phyloP scores from a whole-genome alignment of 2,888 invertebrate genomes.

The Tethea ocularis region DNA sequence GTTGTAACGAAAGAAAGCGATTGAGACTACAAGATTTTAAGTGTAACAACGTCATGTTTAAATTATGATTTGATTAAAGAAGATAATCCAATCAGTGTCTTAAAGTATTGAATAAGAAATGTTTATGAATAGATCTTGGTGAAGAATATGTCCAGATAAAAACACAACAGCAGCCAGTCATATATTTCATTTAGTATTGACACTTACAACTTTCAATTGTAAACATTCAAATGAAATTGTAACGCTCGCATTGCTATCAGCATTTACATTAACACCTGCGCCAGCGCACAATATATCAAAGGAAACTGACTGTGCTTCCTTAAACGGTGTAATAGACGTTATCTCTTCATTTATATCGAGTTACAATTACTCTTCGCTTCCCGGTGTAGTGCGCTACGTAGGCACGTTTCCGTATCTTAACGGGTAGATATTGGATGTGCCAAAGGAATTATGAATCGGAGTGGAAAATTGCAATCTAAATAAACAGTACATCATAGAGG shows the following conservation, averaged over 20 bases:
- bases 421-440: constrained; percentile 50
- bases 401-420: constrained; percentile 56
- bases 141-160: background rate
- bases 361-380: constrained; percentile 70
- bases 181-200: background rate
- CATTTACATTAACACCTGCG: constrained; percentile 32
- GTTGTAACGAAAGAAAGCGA: constrained; percentile 20
- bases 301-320: constrained; percentile 63
- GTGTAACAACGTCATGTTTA: constrained; percentile 8
- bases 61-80: background rate
- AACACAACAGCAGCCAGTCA: background rate
- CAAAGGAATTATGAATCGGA: constrained; percentile 47
- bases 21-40: constrained; percentile 26
- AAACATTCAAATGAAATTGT: constrained; percentile 8
- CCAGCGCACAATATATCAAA: constrained; percentile 45
- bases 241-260: constrained; percentile 7
- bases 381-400: constrained; percentile 58
- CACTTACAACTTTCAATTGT: constrained; percentile 5
- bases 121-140: too few relatives aligned
- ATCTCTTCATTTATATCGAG: constrained; percentile 74
- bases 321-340: constrained; percentile 67
- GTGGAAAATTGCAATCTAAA: constrained; percentile 13
- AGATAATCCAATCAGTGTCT: background rate
- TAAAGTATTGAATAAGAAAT: background rate
- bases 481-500: constrained; percentile 1